These are phyloP conservation scores for Cotesia chilonis DNA, from an alignment of 1,140 invertebrate genomes.

Conservation along the genomic window DNA sequence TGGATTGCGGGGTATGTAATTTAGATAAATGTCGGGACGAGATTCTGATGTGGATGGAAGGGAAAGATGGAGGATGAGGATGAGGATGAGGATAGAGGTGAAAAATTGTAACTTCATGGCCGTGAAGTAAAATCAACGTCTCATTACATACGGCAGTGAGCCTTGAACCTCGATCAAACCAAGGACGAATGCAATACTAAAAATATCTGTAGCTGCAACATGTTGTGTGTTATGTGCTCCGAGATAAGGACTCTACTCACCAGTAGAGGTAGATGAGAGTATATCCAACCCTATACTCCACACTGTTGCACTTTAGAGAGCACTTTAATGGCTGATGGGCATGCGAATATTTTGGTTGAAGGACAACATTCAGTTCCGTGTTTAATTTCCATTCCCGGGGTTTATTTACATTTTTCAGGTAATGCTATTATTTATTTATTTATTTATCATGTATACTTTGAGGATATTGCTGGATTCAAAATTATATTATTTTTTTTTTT, in stretches of 20 bases:
- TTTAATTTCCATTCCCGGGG: constrained; percentile 12
- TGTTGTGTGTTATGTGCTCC: background rate
- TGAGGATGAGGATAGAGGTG: background rate
- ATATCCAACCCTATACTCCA: constrained; percentile 50
- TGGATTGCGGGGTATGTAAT: background rate
- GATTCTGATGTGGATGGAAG: too few species aligned
- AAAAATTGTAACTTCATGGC: constrained; percentile 4
- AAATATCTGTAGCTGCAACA: constrained; percentile 48
- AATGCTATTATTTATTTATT: constrained; percentile 1
- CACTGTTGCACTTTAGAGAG: constrained; percentile 46
- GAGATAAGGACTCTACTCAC: background rate
- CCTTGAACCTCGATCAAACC: constrained; percentile 57
- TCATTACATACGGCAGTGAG: constrained; percentile 28
- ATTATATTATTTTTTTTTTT: too few species aligned
- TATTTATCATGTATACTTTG: background rate
- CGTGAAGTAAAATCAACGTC: constrained; percentile 22
- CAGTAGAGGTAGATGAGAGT: background rate
- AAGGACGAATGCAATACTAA: constrained; percentile 57
- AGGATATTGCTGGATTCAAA: too few species aligned
- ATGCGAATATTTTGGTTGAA: constrained; percentile 47
- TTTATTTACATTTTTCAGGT: background rate
- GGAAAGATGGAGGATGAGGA: too few species aligned
- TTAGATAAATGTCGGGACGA: background rate
- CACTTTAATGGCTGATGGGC: constrained; percentile 52
- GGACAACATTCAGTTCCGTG: constrained; percentile 8